Evolutionary conservation across 64 coral and sea anemone genomes (phyloP), one percentile per base, ranked within the genome.

Genomic region (Exaiptasia diaphana): DNA sequence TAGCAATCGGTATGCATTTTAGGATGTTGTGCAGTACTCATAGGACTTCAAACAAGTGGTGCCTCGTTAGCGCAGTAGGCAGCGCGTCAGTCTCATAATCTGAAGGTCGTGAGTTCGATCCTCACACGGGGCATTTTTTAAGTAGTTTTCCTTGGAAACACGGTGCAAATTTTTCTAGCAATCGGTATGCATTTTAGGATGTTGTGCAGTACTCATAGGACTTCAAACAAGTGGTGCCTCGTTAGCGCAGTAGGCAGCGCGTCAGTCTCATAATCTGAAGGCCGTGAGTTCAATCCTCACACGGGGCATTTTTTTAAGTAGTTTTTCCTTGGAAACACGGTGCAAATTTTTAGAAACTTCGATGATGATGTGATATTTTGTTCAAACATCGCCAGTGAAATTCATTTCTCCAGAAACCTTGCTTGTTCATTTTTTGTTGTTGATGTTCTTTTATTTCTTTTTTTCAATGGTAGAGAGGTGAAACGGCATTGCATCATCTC

Each of bases 11-110:
- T n/a, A n/a, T n/a, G n/a, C n/a, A n/a, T n/a, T n/a, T n/a, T n/a
- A n/a, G n/a, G n/a, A n/a, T n/a, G n/a, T n/a, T n/a, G n/a, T n/a
- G n/a, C n/a, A n/a, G n/a, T n/a, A n/a, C n/a, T n/a, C n/a, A n/a
- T n/a, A n/a, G n/a, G n/a, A n/a, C n/a, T n/a, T n/a, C n/a, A n/a
- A n/a, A n/a, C n/a, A n/a, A n/a, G 65, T 69, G 38, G 50, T 85
- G 83, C 83, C 83, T 86, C 72, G 83, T 86, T 86, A 86, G 71
- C 83, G 83, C 83, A 86, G 83, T 86, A 86, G 83, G 83, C 72
- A 86, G 83, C 83, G 83, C 83, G 83, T 86, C 83, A 86, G 83
- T 86, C 83, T 86, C 83, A 86, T 86, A 79, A 82, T 82, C 79
- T 82, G 79, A 82, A 82, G 79, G 79, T 82, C 79, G 64, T 82